Evolutionary conservation across 2,113 vertebrate species (phyloP), one percentile per base, ranked within the genome.

Genomic region (Tetrao urogallus): DNA sequence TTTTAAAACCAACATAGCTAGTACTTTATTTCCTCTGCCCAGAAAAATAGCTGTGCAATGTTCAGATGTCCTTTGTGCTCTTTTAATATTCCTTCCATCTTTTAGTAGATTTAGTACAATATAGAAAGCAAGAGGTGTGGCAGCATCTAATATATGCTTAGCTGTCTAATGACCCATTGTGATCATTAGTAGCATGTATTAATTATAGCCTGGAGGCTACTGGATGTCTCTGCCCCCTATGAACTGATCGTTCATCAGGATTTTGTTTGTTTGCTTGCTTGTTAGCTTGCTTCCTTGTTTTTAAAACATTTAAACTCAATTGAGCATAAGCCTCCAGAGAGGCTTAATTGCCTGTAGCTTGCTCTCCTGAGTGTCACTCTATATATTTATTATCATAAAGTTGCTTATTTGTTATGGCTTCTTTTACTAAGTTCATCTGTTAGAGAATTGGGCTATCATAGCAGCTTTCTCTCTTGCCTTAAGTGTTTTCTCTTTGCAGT

Each of bases 341-440:
- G 30, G 54, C n/a, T 90, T 72, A 79, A 63, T 63, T 85, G 81
- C 71, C 45, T 90, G 34, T 77, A 82, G 18, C 54, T 84, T 84
- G 8, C 64, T 87, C 74, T 89, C 54, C 32, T 85, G 66, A 77
- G 40, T 78, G 71, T 48, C 32, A 32, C 79, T 77, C 70, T 79
- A 19, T 86, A 20, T 77, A 45, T 91, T 91, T 79, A 89, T 86
- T 92, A 40, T 85, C 58, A 42, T 82, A 28, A 84, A n/a, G 13
- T 92, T 92, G 36, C 61, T 74, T 93, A 60, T 52, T 93, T 84
- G 30, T 88, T 96, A 66, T 36, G 16, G 50, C 73, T 93, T 85
- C 36, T 78, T 83, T 93, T 86, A n/a, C 54, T 54, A 56, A 81
- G 34, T 95, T 89, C 69, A 5, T 61, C 57, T 72, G 43, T 27